Conservation (phyloP, 2,797 vertebrate genomes). For the Scolopax rusticola region DNA sequence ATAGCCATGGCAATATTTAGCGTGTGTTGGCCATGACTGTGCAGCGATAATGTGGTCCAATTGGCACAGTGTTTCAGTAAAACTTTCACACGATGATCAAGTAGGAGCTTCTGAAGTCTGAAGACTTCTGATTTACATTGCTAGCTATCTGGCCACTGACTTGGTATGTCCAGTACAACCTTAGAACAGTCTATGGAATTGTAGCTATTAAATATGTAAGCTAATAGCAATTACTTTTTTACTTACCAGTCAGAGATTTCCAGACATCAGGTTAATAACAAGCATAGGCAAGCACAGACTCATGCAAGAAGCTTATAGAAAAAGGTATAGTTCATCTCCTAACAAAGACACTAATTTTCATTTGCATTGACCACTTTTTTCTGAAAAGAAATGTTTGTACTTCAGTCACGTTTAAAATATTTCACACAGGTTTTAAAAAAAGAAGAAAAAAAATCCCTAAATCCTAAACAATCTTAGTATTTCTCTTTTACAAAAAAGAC, state of each 20-base stretch:
- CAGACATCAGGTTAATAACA: neutral
- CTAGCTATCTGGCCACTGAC: neutral
- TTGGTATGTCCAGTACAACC: neutral
- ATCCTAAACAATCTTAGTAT: neutral
- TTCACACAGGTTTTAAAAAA: neutral
- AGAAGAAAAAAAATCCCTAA: too few relatives aligned
- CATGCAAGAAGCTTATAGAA: neutral
- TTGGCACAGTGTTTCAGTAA: neutral
- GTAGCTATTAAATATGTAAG: neutral
- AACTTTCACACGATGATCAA: neutral
- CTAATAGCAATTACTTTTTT: neutral
- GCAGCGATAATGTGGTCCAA: neutral
- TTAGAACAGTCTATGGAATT: neutral
- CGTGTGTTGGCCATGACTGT: neutral
- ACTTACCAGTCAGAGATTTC: neutral
- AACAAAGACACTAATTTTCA: neutral
- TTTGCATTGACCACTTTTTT: neutral
- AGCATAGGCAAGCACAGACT: neutral
- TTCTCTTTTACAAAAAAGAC: neutral
- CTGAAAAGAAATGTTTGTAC: neutral
- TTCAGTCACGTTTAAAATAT: neutral
- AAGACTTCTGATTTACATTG: neutral
- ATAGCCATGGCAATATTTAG: neutral
- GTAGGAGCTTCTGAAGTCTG: neutral
- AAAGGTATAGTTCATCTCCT: neutral